Evolutionary conservation across 2,113 vertebrate species (phyloP), one percentile per base, ranked within the genome.

Genomic region (Actenoides hombroni): DNA sequence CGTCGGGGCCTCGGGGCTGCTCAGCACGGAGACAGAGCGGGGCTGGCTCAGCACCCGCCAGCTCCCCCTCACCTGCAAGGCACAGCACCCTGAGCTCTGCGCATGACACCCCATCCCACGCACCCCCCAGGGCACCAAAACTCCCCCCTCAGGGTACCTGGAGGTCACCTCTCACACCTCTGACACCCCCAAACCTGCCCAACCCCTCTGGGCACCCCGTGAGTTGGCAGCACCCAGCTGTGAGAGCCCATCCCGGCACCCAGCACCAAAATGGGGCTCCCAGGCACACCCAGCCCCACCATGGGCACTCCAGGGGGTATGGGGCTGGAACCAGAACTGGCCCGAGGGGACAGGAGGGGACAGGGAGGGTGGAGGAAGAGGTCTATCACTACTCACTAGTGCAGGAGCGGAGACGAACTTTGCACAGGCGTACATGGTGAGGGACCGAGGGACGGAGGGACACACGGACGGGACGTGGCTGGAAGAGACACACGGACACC

Each of bases 371-470:
- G 3, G 20, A 49, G 48, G 11, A 17, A 15, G 28, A 12, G 51
- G 18, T 12, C 24, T 42, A 37, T 29, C 51, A 11, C 59, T 97
- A 98, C 99, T 99, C 97, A 99, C 99, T 97, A 99, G 91, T 26
- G 97, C 97, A 57, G 98, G 98, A 78, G 98, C 97, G 28, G 98
- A 98, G 83, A 99, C 80, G 76, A 99, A 97, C 94, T 98, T 99
- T 91, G 99, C 97, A 94, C 99, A 99, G 97, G 98, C 80, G 67
- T 98, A 99, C 99, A 99, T 99, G 83, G 94, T 67, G 63, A 39
- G 79, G 85, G 80, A 78, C 26, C 15, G 76, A 65, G 71, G 87
- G 93, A 49, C 90, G 39, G 79, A 65, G 68, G 87, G 93, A 49
- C 90, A 39, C 51, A 17, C 25, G 20, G 1, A 39, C 1, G 53